A percentile compares a stretch with the other conserved stretches of the same genome.
Evolutionary conservation across 2,797 vertebrate species (phyloP).

Genomic region (Carapus acus): DNA sequence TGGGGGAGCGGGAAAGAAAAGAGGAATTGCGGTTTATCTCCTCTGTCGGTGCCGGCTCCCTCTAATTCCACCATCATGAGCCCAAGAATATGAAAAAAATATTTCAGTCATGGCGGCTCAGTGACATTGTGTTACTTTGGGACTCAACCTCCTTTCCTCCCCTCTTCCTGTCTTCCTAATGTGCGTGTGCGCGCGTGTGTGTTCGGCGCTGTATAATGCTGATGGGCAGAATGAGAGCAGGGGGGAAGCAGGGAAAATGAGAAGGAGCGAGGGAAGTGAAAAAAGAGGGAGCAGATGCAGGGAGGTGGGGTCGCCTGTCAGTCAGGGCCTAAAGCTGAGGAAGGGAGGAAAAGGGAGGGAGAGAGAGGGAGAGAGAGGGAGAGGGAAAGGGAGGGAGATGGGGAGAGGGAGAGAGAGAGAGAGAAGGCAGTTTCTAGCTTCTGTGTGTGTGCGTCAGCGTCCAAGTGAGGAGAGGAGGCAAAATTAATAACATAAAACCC

Average conservation of each 20-base stretch:
- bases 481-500: conserved; percentile 46
- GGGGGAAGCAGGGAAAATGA: conserved; percentile 54
- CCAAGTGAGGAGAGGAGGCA: conserved; percentile 23
- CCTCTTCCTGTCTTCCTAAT: conserved; percentile 32
- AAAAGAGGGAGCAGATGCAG: conserved; percentile 26
- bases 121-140: conserved; percentile 46
- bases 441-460: conserved; percentile 5
- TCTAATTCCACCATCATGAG: conserved; percentile 35
- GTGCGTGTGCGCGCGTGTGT: conserved; percentile 22
- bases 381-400: not conserved
- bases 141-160: conserved; percentile 25
- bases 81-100: conserved; percentile 24
- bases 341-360: conserved; percentile 15
- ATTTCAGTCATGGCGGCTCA: conserved; percentile 48
- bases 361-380: not conserved
- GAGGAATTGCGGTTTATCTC: conserved; percentile 28
- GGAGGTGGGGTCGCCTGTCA: conserved; percentile 49
- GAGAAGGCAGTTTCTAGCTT: not conserved
- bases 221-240: conserved; percentile 70
- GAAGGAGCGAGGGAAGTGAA: conserved; percentile 30
- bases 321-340: conserved; percentile 46
- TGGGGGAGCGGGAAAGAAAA: no score
- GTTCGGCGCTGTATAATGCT: conserved; percentile 61
- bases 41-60: conserved; percentile 33
- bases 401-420: not conserved